These are phyloP conservation scores for Phaedon cochleariae DNA, from an alignment of 2,888 invertebrate species.

Conservation along the genomic window DNA sequence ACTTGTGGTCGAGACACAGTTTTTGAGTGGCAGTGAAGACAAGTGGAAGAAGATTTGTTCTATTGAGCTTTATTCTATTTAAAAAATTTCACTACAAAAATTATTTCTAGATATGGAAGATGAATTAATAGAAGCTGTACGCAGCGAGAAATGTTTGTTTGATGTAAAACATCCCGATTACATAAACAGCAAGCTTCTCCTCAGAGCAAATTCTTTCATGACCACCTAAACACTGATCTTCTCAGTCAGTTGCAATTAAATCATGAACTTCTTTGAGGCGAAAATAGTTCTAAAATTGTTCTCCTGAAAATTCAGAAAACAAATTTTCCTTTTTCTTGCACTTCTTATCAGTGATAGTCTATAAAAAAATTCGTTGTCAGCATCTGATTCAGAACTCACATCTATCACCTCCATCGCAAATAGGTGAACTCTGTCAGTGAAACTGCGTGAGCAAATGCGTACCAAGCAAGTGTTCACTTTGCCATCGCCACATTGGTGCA, in stretches of 20 bases:
- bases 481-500: conserved; percentile 1
- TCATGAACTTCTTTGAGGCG: conserved; percentile 4
- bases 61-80: too few species aligned
- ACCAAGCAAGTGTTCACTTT: conserved; percentile 1
- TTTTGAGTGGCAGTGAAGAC: too few species aligned
- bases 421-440: not conserved
- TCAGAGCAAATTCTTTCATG: too few species aligned
- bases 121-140: too few species aligned
- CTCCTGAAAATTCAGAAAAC: not conserved
- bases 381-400: conserved; percentile 16
- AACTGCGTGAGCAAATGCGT: not conserved
- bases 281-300: conserved; percentile 9
- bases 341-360: too few species aligned
- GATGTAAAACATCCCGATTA: conserved; percentile 23
- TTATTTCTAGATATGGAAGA: too few species aligned
- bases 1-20: too few species aligned
- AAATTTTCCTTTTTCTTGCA: not conserved
- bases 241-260: conserved; percentile 4
- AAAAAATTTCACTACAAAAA: too few species aligned
- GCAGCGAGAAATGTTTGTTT: conserved; percentile 17
- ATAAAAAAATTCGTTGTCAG: conserved; percentile 14
- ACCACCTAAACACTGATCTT: conserved; percentile 11
- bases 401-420: conserved; percentile 11
- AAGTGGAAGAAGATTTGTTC: too few species aligned
- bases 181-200: conserved; percentile 15